Evolutionary conservation across 1,140 invertebrate species (phyloP), one percentile per base, ranked within the genome.

Genomic region (Brachionus rotundiformis): DNA sequence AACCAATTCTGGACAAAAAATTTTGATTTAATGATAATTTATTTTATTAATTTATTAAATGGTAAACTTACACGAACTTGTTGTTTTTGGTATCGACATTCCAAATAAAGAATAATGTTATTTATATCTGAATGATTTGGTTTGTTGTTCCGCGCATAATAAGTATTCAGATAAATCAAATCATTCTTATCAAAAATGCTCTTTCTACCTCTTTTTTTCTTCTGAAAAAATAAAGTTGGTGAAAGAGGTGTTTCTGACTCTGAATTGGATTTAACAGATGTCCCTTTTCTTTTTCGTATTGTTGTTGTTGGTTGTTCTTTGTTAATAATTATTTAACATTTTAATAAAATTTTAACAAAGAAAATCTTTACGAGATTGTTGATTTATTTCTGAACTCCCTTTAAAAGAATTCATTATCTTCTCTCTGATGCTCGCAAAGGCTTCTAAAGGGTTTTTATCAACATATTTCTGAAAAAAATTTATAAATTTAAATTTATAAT

Each of bases 321-420:
- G 7, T 49, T 49, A 49, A 49, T 16, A 49, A 49, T 49, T 39
- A 39, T 39, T 39, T 1, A 39, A 39, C 36, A 19, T 49, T 49
- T 19, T 19, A 49, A 49, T 10, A 49, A 49, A 49, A 49, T 49
- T 49, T 49, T 49, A 49, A 19, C 3, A 49, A 49, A 16, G 44
- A 49, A 49, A 49, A 49, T 49, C 47, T 49, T 49, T 49, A 49
- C 47, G 47, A 49, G 47, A 19, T 49, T 49, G 47, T 19, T 49
- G 47, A 49, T 49, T 49, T 19, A 49, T 49, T 49, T 49, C 47
- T 49, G 47, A 49, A 49, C n/a, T 49, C 7, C 47, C 47, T 49
- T 49, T 49, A 19, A 49, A 49, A 49, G 47, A 49, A 49, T 49
- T 49, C 47, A 49, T 49, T 49, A 49, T 49, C 47, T 49, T 49